phyloP scores from a whole-genome alignment of 2,888 invertebrate genomes.

The Exocentrus adspersus region DNA sequence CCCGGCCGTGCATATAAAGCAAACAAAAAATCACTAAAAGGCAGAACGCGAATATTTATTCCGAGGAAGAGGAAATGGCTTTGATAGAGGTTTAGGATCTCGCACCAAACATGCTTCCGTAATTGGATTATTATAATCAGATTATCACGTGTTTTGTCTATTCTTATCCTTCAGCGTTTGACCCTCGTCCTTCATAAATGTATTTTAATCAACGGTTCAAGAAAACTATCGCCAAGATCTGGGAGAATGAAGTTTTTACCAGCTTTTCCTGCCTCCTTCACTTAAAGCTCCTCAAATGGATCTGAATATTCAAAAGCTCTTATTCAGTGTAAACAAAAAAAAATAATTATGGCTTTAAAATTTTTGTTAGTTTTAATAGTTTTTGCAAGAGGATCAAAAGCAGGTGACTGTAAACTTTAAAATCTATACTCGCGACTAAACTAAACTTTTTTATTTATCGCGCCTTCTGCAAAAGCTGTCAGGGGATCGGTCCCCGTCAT shows the following conservation, averaged over 20 bases:
- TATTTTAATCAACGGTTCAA: not conserved
- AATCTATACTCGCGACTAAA: too few relatives aligned
- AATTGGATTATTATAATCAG: not conserved
- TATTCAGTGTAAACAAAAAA: too few relatives aligned
- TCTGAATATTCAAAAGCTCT: too few relatives aligned
- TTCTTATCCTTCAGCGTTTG: not conserved
- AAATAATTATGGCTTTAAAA: too few relatives aligned
- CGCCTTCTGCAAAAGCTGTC: slow-evolving; percentile 27
- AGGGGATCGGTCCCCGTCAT: slow-evolving; percentile 47
- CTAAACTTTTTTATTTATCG: not conserved
- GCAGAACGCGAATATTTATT: not conserved
- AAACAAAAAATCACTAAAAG: not conserved
- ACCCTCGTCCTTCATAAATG: not conserved
- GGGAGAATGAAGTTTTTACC: too few relatives aligned
- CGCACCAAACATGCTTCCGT: not conserved
- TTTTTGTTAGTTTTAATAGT: too few relatives aligned
- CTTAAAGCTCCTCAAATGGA: too few relatives aligned
- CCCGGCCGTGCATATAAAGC: not conserved
- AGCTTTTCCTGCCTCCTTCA: too few relatives aligned
- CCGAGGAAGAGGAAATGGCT: not conserved
- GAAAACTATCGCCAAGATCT: too few relatives aligned
- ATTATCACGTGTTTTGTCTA: not conserved
- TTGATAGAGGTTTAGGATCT: not conserved
- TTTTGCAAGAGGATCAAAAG: too few relatives aligned
- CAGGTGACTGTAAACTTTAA: too few relatives aligned